Base-by-base conservation (phyloP, 2,888 invertebrate species). In the Stratiomys singularior region DNA sequence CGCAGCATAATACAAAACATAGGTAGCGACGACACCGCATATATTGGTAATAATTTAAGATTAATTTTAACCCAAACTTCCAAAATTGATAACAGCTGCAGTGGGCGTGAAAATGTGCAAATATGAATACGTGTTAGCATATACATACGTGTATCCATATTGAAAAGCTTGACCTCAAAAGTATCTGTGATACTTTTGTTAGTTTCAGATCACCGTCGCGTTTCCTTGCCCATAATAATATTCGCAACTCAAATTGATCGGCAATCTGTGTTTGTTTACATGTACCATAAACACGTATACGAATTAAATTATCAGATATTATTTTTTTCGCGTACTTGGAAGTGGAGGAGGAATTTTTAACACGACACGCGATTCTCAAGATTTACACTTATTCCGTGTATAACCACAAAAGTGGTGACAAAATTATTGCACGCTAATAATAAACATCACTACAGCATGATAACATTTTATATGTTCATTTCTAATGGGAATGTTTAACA, bases 261-360 rank as follows among this genome's bases (percentile, higher is more conserved):
- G 21, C 18, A 52, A 25, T 60, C 25, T 60, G 25, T 28, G 18
- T 30, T 28, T 64, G n/a, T 64, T 64, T 64, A 30, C 11, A 9
- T 30, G 13, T 9, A 27, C 2, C 11, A 64, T 64, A 11, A 30
- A 15, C 64, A 64, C 30, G 11, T 64, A 3, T 11, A 15, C 1
- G n/a, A 27, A 28, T 15, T 15, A 30, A 15, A 30, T 64, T 27
- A 30, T 27, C 64, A 30, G 7, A 21, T 30, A 28, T 60, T 25
- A 23, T 27, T 60, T 60, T 25, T 60, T 25, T 60, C 11, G 5
- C 7, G 9, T 25, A 23, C n/a, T 60, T 60, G n/a, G 23, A 64
- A 64, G 28, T 5, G 69, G 69, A 69, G 69, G 69, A 25, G 69
- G 69, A 69, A 46, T 69, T 69, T 37, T 69, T 69, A 69, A 69